A percentile compares a stretch with the other conserved stretches of the same genome.
These are phyloP conservation scores for Enteromius argenteus DNA, from an alignment of 2,797 vertebrate genomes.

Conservation along the genomic window DNA sequence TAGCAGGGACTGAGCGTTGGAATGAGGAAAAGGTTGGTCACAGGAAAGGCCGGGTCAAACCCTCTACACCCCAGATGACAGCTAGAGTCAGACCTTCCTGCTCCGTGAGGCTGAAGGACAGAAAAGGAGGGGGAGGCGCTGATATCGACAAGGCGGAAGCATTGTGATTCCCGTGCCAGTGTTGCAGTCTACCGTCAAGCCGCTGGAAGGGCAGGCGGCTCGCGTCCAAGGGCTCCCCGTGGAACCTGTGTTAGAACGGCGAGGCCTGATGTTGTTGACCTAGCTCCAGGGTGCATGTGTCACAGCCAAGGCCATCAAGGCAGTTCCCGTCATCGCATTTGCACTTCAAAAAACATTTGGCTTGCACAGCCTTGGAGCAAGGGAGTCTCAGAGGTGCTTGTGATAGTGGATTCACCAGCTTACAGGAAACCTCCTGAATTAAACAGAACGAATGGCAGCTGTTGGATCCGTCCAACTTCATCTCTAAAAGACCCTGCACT, in stretches of 20 bases:
- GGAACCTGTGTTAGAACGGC: constrained; percentile 72
- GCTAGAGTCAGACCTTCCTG: constrained; percentile 75
- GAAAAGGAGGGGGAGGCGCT: constrained; percentile 58
- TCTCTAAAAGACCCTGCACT: constrained; percentile 51
- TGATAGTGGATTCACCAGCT: constrained; percentile 58
- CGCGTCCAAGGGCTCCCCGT: constrained; percentile 67
- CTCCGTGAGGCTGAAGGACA: constrained; percentile 72
- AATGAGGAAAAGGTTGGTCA: constrained; percentile 62
- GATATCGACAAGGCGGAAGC: constrained; percentile 65
- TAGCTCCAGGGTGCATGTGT: constrained; percentile 78
- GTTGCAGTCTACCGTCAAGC: constrained; percentile 64
- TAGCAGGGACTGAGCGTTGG: constrained; percentile 51
- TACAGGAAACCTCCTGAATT: constrained; percentile 62
- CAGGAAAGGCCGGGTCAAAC: constrained; percentile 73
- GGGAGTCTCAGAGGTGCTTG: constrained; percentile 57
- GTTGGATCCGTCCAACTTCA: constrained; percentile 49
- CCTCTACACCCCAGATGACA: constrained; percentile 74
- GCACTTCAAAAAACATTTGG: constrained; percentile 76
- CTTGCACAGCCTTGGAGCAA: constrained; percentile 58
- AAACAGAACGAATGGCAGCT: constrained; percentile 58
- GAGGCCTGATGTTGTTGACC: constrained; percentile 77
- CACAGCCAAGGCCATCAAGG: constrained; percentile 75
- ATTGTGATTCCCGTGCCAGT: constrained; percentile 49
- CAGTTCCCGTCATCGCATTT: constrained; percentile 74
- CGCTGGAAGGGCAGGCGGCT: constrained; percentile 61